Conservation (phyloP, 37 sponge, comb jelly and placozoan genomes). For the Hormiphora californensis region DNA sequence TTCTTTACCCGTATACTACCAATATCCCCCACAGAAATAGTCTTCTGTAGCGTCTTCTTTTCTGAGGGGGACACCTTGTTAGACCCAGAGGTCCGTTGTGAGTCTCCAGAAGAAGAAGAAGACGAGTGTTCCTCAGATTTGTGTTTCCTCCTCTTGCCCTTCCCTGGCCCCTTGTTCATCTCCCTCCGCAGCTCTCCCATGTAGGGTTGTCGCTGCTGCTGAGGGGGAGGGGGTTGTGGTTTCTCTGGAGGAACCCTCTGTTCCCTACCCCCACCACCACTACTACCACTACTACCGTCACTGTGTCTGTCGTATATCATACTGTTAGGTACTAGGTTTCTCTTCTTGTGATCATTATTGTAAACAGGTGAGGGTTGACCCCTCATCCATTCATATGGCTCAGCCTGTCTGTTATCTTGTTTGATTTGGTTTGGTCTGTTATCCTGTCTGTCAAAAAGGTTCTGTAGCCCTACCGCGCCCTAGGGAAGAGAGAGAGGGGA, state of each 20-base stretch:
- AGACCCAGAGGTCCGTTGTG: neutral
- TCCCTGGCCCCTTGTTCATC: neutral
- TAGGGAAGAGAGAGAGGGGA: too few species aligned
- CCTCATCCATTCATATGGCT: too few species aligned
- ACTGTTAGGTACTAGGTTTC: neutral
- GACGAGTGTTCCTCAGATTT: neutral
- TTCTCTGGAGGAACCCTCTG: neutral
- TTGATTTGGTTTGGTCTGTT: constrained; percentile 16
- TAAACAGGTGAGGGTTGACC: neutral
- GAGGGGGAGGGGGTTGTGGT: neutral
- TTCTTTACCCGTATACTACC: neutral
- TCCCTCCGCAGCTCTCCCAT: neutral
- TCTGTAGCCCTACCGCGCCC: neutral
- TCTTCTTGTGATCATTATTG: neutral
- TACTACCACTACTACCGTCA: neutral
- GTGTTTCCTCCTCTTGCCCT: neutral
- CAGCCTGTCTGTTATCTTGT: too few species aligned
- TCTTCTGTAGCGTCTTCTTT: neutral
- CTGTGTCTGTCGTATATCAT: neutral
- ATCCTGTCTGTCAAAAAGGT: neutral
- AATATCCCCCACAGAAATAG: neutral
- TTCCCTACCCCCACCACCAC: neutral
- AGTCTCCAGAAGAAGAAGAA: too few species aligned
- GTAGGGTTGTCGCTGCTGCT: neutral
- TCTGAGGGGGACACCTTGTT: neutral